A percentile compares a stretch with the other conserved stretches of the same genome.
Evolutionary conservation across 35 echinoderm and acorn worm genomes (phyloP).

Genomic region (Ptychodera flava): DNA sequence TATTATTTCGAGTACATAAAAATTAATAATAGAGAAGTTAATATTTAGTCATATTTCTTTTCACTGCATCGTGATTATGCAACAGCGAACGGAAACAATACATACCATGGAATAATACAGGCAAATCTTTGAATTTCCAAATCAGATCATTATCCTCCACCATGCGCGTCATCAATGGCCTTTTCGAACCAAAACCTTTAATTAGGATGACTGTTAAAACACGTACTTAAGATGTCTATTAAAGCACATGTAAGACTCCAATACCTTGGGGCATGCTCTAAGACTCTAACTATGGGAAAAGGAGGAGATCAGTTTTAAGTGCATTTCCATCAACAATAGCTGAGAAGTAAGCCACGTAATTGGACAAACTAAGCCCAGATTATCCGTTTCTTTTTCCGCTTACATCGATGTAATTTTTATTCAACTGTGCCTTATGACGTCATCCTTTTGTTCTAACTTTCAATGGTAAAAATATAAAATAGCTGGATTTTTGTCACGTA

Average conservation of each 20-base stretch:
- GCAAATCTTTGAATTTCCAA: no score
- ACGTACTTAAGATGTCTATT: neutral
- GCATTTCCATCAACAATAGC: neutral
- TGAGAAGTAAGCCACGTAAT: neutral
- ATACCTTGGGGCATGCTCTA: neutral
- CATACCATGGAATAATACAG: no score
- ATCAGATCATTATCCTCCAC: no score
- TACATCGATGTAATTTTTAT: neutral
- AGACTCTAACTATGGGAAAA: neutral
- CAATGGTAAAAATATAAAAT: neutral
- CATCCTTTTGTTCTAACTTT: neutral
- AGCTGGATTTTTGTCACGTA: no score
- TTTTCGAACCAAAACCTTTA: neutral
- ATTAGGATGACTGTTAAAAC: neutral
- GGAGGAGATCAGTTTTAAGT: neutral
- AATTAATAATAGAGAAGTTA: no score
- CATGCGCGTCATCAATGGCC: no score
- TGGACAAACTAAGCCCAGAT: neutral
- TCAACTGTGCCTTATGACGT: neutral
- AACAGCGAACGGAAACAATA: no score
- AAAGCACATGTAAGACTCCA: neutral
- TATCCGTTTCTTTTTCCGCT: neutral
- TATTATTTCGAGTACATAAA: no score
- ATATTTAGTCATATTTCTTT: no score
- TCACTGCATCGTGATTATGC: no score